phyloP scores from a whole-genome alignment of 2,888 invertebrate genomes.

The Macaria notata region DNA sequence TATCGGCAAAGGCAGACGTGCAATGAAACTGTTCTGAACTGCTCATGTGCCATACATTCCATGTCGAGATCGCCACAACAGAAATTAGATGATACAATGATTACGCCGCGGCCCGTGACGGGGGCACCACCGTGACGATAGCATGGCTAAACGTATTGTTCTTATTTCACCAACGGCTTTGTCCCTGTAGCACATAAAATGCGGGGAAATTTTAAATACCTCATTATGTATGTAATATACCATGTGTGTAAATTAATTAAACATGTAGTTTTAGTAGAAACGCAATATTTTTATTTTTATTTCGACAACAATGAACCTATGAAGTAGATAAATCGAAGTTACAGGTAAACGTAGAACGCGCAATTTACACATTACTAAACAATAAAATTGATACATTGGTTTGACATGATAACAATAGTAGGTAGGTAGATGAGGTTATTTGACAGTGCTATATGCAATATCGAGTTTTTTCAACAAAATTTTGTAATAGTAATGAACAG shows the following conservation, averaged over 20 bases:
- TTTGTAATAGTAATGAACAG: constrained; percentile 84
- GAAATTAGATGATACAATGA: constrained; percentile 70
- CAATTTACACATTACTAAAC: constrained; percentile 1
- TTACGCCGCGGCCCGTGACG: constrained; percentile 71
- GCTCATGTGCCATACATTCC: constrained; percentile 34
- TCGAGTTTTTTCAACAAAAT: constrained; percentile 75
- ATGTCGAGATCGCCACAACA: constrained; percentile 55
- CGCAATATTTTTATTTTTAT: constrained; percentile 14
- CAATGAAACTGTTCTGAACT: constrained; percentile 46
- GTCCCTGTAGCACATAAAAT: constrained; percentile 7
- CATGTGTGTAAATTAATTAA: constrained; percentile 3
- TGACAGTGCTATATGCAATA: constrained; percentile 58
- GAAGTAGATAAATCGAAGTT: constrained; percentile 2
- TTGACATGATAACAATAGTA: too few relatives aligned
- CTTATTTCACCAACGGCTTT: constrained; percentile 54
- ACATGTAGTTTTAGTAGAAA: background rate
- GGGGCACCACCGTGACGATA: constrained; percentile 59
- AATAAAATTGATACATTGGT: background rate
- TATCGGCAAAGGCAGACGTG: constrained; percentile 25
- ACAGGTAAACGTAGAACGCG: background rate
- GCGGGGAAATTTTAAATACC: too few relatives aligned
- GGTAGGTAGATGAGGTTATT: constrained; percentile 37
- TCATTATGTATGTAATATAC: too few relatives aligned
- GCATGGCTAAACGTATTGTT: constrained; percentile 57
- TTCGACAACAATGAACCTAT: constrained; percentile 1